Evolutionary conservation across 2,888 invertebrate species (phyloP), one percentile per base, ranked within the genome.

Genomic region (Furcula furcula): DNA sequence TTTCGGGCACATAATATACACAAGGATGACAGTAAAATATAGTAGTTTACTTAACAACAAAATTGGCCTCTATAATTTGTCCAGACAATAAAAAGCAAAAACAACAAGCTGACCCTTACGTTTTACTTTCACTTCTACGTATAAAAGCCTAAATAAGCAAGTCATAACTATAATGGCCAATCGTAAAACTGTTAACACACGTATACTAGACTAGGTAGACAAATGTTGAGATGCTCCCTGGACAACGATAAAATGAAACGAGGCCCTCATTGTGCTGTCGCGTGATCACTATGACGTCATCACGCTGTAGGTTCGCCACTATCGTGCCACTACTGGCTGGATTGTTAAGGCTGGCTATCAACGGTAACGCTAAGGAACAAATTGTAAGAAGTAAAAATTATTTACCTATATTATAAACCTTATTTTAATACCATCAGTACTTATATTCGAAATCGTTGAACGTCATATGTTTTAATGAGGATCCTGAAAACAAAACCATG

Each of bases 211-310:
- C 40, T 54, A 32, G 36, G 42, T 43, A 27, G n/a, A n/a, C n/a
- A n/a, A 38, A 46, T 36, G 35, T 31, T 37, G 31, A 36, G 50
- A 55, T 51, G 51, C 39, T 52, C 57, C 54, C 57, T 37, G 47
- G 57, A 38, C 46, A 38, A 63, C 55, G 64, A 75, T 79, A 76
- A 75, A 76, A 72, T 68, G 55, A 68, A 76, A 75, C 51, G 67
- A 72, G 67, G 57, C 55, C 51, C 53, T 55, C 36, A 48, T 33
- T 45, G 52, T 30, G 34, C 32, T 27, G 48, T 48, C 51, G 57
- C 58, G 57, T 51, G 46, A 49, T 49, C 42, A 43, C 34, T 36
- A 32, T 76, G 71, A 76, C 71, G 67, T 74, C 65, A 73, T 37
- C 20, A 27, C 29, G 30, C 38, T 46, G 55, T 55, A 63, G 63